Evolutionary conservation across 1,140 invertebrate species (phyloP).

Genomic region (Homarus americanus): DNA sequence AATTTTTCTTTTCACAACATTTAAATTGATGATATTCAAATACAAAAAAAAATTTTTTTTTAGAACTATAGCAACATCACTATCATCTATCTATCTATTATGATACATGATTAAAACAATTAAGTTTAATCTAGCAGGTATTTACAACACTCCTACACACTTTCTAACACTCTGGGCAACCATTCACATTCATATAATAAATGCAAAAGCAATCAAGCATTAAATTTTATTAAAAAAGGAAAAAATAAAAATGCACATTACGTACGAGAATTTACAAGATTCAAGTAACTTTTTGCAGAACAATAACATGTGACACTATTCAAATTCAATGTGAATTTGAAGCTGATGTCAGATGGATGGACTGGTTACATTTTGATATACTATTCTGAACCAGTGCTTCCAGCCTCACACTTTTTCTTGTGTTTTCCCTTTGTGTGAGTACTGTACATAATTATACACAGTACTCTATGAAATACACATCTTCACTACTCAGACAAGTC

Average conservation of each 20-base stretch:
- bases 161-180: neutral
- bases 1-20: neutral
- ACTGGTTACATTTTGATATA: constrained; percentile 2
- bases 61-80: neutral
- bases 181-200: neutral
- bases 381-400: neutral
- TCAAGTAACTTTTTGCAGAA: too few species aligned
- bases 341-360: neutral
- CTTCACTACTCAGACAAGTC: too few species aligned
- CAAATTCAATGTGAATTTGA: constrained; percentile 17
- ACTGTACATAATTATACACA: too few species aligned
- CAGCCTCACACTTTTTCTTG: neutral
- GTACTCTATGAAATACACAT: neutral
- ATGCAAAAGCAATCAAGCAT: neutral
- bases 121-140: neutral
- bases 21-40: too few species aligned
- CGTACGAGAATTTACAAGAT: too few species aligned
- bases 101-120: constrained; percentile 2
- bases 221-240: neutral
- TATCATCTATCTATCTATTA: neutral
- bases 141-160: neutral
- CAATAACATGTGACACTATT: neutral
- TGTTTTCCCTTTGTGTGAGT: neutral
- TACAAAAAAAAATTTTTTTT: neutral
- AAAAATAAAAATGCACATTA: neutral